A percentile compares a stretch with the other conserved stretches of the same genome.
phyloP scores from a whole-genome alignment of 2,888 invertebrate species.

The Ectemnius cavifrons region DNA sequence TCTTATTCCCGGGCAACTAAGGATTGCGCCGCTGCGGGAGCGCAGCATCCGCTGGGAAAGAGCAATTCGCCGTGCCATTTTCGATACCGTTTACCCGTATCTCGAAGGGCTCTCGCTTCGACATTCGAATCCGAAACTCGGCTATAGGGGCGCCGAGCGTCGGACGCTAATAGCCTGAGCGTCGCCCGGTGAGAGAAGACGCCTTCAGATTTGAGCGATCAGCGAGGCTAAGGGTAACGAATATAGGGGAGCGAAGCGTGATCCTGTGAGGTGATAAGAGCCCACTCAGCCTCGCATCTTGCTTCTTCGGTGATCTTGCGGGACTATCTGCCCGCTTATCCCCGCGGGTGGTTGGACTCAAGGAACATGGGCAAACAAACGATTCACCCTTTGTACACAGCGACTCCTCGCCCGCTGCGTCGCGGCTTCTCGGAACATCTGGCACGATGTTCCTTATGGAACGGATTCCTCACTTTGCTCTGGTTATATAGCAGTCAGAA shows the following conservation, averaged over 20 bases:
- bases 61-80: not conserved
- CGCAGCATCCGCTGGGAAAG: not conserved
- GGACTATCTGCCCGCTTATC: conserved; percentile 33
- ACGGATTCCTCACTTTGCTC: too few species aligned
- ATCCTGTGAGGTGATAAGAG: conserved; percentile 44
- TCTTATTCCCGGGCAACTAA: conserved; percentile 17
- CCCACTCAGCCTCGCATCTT: conserved; percentile 24
- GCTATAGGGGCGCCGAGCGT: not conserved
- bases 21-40: not conserved
- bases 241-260: conserved; percentile 19
- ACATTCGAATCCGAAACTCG: not conserved
- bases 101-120: not conserved
- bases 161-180: not conserved
- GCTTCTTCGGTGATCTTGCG: conserved; percentile 25
- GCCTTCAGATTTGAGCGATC: conserved; percentile 22
- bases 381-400: conserved; percentile 2
- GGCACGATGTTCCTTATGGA: conserved; percentile 7
- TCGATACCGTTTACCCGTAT: not conserved
- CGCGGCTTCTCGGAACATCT: conserved; percentile 44
- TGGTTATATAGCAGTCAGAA: too few species aligned
- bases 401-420: not conserved
- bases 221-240: conserved; percentile 25
- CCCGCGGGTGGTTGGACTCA: not conserved
- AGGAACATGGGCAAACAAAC: not conserved
- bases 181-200: too few species aligned